These are phyloP conservation scores for Galago senegalensis DNA, from an alignment of 2,797 vertebrate genomes.

Conservation along the genomic window DNA sequence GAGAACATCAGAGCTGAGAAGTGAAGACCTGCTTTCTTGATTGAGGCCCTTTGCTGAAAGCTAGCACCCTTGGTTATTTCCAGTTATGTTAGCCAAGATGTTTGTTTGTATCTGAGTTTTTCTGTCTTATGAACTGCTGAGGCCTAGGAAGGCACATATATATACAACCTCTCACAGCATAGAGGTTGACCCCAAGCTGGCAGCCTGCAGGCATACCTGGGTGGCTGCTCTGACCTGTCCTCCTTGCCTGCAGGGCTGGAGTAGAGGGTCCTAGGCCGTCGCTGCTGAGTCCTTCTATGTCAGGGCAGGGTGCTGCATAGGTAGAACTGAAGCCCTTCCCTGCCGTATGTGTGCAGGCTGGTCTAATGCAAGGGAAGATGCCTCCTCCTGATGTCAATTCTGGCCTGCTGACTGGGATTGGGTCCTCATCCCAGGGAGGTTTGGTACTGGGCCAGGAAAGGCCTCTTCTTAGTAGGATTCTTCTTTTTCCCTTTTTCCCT, in stretches of 20 bases:
- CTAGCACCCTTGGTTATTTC: not conserved
- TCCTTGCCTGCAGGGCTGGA: fast-evolving
- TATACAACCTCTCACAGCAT: not conserved
- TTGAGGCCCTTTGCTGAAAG: not conserved
- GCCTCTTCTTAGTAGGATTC: not conserved
- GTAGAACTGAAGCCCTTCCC: not conserved
- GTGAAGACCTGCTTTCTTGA: not conserved
- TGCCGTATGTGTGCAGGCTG: not conserved
- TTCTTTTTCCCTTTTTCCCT: not conserved
- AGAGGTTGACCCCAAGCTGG: not conserved
- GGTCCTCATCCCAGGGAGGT: not conserved
- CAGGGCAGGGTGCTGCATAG: no score
- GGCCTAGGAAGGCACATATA: not conserved
- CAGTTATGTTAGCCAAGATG: not conserved
- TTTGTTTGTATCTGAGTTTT: not conserved
- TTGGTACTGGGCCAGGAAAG: not conserved
- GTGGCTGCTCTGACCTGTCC: fast-evolving
- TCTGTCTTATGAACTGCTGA: not conserved
- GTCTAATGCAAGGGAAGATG: not conserved
- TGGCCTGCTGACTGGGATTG: not conserved
- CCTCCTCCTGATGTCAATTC: not conserved
- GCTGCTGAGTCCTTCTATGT: not conserved
- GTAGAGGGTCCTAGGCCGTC: not conserved
- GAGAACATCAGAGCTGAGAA: not conserved
- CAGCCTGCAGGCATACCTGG: not conserved